Base-by-base conservation (phyloP, 2,888 invertebrate genomes). In the Archaeoteleia sp. region DNA sequence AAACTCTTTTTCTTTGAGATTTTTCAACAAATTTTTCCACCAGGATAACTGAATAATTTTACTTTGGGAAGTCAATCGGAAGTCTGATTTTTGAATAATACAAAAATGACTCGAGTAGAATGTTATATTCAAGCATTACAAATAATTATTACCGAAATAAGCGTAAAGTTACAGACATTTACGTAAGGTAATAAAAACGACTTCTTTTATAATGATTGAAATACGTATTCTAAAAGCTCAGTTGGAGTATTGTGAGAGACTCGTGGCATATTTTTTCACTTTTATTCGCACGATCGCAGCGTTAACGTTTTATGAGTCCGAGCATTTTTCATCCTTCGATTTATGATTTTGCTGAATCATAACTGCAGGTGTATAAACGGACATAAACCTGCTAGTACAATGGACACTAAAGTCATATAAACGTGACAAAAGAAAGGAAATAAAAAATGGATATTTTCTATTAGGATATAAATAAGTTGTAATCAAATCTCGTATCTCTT, bases 251-350 rank as follows among this genome's bases (percentile, higher is more conserved):
- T n/a, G 14, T n/a, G 34, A 7, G 39, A 3, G 27, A 14, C 4
- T 9, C 25, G 9, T 42, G 13, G n/a, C 34, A 15, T 35, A 13
- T 27, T n/a, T 37, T 45, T 43, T 35, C 25, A 35, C 29, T 45
- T 39, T 45, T 57, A n/a, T n/a, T n/a, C n/a, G n/a, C 30, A 37
- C 55, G 14, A 46, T 57, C 35, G 55, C 29, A 71, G 71, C 58
- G 74, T 73, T 73, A 74, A 75, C 78, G 73, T 76, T 79, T 79
- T 75, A 79, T 74, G 74, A 63, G 61, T 67, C 63, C 60, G 61
- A 30, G 49, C 42, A 49, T 37, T 62, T 70, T 74, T 79, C 77
- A 75, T 74, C 69, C 71, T 68, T 72, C 77, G 74, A 78, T 78
- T 79, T 78, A 79, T 74, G 78, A 77, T 72, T 57, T 54, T 25